Percentiles rank a stretch among this genome's conserved stretches.
Conservation (phyloP, 2,888 invertebrate genomes). For the Coenonympha glycerion region DNA sequence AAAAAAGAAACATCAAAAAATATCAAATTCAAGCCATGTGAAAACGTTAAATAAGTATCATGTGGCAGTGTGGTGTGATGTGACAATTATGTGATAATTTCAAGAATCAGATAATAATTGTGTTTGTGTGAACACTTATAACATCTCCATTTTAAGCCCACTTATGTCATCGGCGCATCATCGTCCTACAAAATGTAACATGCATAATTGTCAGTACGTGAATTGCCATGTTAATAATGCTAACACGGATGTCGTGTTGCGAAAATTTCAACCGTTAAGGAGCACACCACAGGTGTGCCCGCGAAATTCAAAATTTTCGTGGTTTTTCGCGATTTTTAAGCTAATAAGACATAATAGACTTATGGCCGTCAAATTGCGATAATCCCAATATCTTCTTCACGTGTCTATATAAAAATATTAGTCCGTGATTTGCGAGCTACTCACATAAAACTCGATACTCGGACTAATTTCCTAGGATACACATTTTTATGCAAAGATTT, state of each 20-base stretch:
- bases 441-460: too few relatives aligned
- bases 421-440: too few relatives aligned
- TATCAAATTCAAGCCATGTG: background rate
- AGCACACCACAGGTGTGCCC: background rate
- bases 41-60: background rate
- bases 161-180: conserved; percentile 11
- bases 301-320: too few relatives aligned
- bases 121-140: conserved; percentile 7
- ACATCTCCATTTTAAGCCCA: conserved; percentile 9
- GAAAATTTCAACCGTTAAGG: background rate
- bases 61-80: conserved; percentile 6
- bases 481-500: too few relatives aligned
- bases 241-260: background rate
- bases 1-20: background rate
- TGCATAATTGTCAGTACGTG: background rate
- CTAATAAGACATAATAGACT: too few relatives aligned
- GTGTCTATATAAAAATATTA: too few relatives aligned
- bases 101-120: conserved; percentile 10
- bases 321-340: too few relatives aligned
- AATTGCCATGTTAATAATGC: background rate
- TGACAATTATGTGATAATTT: conserved; percentile 9
- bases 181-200: conserved; percentile 12
- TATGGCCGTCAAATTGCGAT: too few relatives aligned
- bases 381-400: too few relatives aligned
- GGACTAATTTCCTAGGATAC: too few relatives aligned